Evolutionary conservation across 2,113 vertebrate species (phyloP), one percentile per base, ranked within the genome.

Genomic region (Pteronura brasiliensis): DNA sequence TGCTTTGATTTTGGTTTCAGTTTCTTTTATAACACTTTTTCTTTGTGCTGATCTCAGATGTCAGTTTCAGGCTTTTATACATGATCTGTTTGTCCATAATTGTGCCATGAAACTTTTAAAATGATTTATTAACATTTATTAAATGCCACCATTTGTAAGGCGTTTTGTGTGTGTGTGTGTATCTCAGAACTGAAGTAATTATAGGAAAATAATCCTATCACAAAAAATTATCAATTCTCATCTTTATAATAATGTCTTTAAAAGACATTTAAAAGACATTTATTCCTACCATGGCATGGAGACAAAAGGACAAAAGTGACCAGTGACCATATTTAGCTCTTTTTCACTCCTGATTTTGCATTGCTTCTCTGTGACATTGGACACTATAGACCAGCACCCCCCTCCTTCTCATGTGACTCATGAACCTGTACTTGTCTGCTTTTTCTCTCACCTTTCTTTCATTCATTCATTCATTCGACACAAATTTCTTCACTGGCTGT

Each of bases 81-180:
- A 12, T 86, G 6, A 72, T 91, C 44, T 61, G 0, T 44, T 85
- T 85, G 96, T 81, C 57, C 25, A 27, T 82, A 94, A 92, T 36
- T 86, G 6, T 93, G 31, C 12, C 36, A 82, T 69, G 76, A 82
- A 92, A 86, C 7, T 90, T 90, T 85, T 17, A 13, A 84, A 91
- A 67, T 86, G 14, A 86, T 81, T 93, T 86, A 36, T 69, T 96
- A 97, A 59, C 31, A 67, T 44, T 92, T 92, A 59, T 36, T 94
- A 94, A 71, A 52, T 89, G 36, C 27, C 8, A 79, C 4, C 2
- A 74, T 42, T 85, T 96, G 27, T 15, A 74, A 34, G 7, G 7
- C 12, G 1, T 20, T 87, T 17, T 83, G 25, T 91, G 4, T 21
- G 8, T 39, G 25, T 90, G 25, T 92, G 2, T 23, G 12, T 71